These are phyloP conservation scores for Atherinomorus stipes DNA, from an alignment of 2,113 vertebrate genomes.

Conservation along the genomic window DNA sequence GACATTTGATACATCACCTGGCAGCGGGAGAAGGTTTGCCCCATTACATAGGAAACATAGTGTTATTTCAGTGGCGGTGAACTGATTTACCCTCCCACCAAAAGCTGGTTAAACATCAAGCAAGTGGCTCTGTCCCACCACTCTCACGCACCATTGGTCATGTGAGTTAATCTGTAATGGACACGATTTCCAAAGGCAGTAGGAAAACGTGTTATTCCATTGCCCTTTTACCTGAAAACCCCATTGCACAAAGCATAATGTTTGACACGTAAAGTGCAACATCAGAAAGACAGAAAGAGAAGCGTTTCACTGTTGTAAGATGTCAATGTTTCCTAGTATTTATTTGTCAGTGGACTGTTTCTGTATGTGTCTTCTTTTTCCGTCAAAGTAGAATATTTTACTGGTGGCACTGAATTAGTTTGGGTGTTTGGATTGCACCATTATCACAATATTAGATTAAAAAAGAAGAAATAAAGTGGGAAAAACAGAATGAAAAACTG, in stretches of 20 bases:
- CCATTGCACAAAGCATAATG: conserved; percentile 43
- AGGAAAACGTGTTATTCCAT: conserved; percentile 67
- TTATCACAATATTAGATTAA: conserved; percentile 30
- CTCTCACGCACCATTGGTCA: conserved; percentile 62
- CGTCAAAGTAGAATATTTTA: conserved; percentile 62
- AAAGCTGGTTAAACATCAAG: conserved; percentile 78
- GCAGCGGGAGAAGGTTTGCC: conserved; percentile 31
- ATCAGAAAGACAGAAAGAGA: conserved; percentile 37
- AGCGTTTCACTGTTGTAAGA: conserved; percentile 64
- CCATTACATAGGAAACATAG: conserved; percentile 47
- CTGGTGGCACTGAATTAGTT: conserved; percentile 50
- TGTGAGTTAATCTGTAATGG: conserved; percentile 75
- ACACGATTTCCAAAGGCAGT: conserved; percentile 65
- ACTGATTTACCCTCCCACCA: conserved; percentile 41
- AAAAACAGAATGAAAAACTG: conserved; percentile 32
- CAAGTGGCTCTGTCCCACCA: conserved; percentile 61
- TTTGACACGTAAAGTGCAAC: conserved; percentile 53
- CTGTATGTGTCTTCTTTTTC: conserved; percentile 66
- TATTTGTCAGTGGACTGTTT: conserved; percentile 78
- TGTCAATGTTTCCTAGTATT: conserved; percentile 78
- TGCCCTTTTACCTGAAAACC: conserved; percentile 63
- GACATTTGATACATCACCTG: conserved; percentile 6
- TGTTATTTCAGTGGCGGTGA: conserved; percentile 49
- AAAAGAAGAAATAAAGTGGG: conserved; percentile 1
- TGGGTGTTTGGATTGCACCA: conserved; percentile 53